phyloP scores from a whole-genome alignment of 2,113 vertebrate genomes.

The Nematolebias whitei region DNA sequence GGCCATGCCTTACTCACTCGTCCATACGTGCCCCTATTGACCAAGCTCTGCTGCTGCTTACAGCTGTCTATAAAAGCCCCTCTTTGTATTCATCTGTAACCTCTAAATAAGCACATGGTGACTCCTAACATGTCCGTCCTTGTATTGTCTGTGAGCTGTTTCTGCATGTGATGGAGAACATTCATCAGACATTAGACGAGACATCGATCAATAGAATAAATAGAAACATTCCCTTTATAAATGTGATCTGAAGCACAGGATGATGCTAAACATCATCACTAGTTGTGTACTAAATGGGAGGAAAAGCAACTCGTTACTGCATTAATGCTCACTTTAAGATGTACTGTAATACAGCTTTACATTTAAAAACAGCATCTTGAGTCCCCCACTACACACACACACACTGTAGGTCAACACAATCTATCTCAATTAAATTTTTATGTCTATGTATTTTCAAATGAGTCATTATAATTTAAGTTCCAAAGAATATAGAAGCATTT shows the following conservation, averaged over 20 bases:
- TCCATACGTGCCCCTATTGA: conserved; percentile 38
- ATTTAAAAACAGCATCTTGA: no score
- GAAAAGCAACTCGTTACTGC: no score
- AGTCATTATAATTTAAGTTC: neutral
- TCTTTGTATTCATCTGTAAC: conserved; percentile 35
- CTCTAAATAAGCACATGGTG: conserved; percentile 60
- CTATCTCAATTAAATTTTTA: no score
- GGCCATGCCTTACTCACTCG: conserved; percentile 73
- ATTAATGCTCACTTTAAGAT: no score
- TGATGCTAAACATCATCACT: neutral
- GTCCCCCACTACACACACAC: no score
- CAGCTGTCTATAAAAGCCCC: conserved; percentile 34
- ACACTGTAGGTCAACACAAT: no score
- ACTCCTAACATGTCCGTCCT: conserved; percentile 26
- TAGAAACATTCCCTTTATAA: conserved; percentile 42
- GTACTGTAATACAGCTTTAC: no score
- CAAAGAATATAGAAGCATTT: neutral
- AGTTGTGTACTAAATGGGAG: no score
- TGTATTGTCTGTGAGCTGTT: conserved; percentile 39
- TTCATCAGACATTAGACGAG: conserved; percentile 16
- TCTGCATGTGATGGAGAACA: conserved; percentile 45
- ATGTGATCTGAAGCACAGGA: conserved; percentile 42
- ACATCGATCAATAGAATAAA: conserved; percentile 17
- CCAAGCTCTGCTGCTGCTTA: conserved; percentile 53
- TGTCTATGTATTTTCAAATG: no score